Evolutionary conservation across 2,113 vertebrate genomes (phyloP).

Genomic region (Dolichallabes microphthalmus): DNA sequence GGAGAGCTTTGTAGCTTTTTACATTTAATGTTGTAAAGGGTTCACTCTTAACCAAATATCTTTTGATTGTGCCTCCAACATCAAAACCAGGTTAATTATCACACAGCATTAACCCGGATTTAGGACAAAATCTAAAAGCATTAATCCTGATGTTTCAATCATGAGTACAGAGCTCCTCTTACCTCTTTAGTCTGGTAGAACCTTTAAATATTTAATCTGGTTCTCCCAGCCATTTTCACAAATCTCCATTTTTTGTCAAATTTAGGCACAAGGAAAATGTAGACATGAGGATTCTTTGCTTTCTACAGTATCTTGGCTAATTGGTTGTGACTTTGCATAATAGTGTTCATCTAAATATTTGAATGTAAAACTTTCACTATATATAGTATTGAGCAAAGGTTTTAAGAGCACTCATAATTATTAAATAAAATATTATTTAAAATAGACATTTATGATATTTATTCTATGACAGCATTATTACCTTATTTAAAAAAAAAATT

Average conservation of each 20-base stretch:
- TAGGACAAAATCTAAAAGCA: background rate
- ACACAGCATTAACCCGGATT: background rate
- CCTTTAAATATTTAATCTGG: background rate
- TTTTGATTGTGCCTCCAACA: background rate
- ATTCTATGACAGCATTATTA: background rate
- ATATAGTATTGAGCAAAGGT: too few species aligned
- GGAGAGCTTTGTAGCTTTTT: too few species aligned
- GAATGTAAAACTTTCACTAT: background rate
- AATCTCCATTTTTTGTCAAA: background rate
- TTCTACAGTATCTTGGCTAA: background rate
- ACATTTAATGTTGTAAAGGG: too few species aligned
- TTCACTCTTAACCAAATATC: background rate
- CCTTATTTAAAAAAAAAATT: background rate
- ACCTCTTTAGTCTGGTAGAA: background rate
- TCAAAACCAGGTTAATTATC: background rate
- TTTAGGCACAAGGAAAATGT: background rate
- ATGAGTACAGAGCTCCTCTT: background rate
- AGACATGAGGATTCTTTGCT: background rate
- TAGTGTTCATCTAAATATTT: background rate
- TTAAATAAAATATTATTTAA: too few species aligned
- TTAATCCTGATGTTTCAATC: background rate
- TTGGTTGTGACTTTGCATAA: background rate
- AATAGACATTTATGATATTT: background rate
- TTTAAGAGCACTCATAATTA: too few species aligned
- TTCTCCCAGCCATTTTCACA: background rate